These are phyloP conservation scores for Caenorhabditis angaria DNA, from an alignment of 2,888 invertebrate genomes.

Conservation along the genomic window DNA sequence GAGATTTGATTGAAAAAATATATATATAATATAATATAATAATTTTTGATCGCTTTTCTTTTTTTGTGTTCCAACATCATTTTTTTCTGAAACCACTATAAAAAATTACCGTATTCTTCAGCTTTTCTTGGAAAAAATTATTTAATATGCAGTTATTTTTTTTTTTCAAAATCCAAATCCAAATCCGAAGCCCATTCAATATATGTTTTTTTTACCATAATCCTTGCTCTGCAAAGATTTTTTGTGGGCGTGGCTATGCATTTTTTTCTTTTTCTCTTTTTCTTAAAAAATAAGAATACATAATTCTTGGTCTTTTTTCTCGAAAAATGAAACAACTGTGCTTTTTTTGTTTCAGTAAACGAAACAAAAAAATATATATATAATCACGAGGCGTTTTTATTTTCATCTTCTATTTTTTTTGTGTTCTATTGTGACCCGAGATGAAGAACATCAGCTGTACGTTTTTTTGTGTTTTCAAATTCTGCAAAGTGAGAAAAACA, in stretches of 20 bases:
- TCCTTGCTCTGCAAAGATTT: too few species aligned
- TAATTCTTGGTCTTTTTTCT: background rate
- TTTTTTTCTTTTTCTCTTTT: too few species aligned
- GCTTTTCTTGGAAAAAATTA: too few species aligned
- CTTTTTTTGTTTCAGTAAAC: background rate
- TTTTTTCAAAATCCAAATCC: too few species aligned
- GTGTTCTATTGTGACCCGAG: background rate
- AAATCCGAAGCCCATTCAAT: too few species aligned
- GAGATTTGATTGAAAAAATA: slow-evolving; percentile 4
- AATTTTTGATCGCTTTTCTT: background rate
- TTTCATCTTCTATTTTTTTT: background rate
- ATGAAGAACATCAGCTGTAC: too few species aligned
- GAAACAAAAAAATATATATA: background rate
- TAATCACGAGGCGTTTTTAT: background rate
- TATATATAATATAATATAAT: background rate
- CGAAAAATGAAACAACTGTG: slow-evolving; percentile 1
- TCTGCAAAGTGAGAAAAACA: too few species aligned
- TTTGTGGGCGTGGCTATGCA: too few species aligned
- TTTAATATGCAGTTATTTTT: too few species aligned
- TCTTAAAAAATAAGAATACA: background rate
- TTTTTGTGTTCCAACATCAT: background rate
- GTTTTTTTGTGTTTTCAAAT: too few species aligned
- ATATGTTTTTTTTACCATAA: too few species aligned
- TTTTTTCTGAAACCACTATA: background rate
- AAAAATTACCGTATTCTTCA: background rate